Conservation (phyloP, 2,797 vertebrate genomes). For the Gymnocypris eckloni region DNA sequence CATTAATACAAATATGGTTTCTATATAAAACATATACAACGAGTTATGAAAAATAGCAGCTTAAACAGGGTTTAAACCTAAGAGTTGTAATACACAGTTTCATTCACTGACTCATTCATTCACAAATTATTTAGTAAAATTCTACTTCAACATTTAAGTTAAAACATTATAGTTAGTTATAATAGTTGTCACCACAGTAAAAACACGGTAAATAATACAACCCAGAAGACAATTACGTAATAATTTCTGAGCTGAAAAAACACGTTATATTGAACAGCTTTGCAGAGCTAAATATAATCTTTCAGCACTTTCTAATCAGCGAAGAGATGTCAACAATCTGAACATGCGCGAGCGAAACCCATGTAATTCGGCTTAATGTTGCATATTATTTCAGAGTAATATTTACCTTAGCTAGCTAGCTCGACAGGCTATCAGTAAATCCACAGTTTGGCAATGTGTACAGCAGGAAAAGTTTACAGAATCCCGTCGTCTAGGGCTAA, state of each 20-base stretch:
- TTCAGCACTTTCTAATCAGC: neutral
- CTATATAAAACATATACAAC: neutral
- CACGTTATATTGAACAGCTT: neutral
- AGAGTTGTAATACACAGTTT: neutral
- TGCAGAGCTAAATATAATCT: neutral
- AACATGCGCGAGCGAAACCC: no score
- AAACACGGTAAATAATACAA: neutral
- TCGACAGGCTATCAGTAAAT: constrained; percentile 18
- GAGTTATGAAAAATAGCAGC: neutral
- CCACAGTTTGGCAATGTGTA: constrained; percentile 5
- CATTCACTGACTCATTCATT: neutral
- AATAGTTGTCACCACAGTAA: neutral
- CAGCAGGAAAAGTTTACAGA: constrained; percentile 3
- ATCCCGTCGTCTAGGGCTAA: neutral
- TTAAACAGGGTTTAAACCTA: neutral
- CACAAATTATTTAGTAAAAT: neutral
- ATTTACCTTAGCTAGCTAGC: constrained; percentile 39
- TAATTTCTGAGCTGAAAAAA: neutral
- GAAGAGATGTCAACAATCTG: neutral
- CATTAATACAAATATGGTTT: neutral
- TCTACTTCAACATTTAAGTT: neutral
- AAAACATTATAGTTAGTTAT: neutral
- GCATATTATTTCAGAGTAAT: neutral
- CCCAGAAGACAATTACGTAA: neutral
- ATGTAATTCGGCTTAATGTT: neutral